Percentiles rank a stretch among this genome's conserved stretches.
Conservation (phyloP, 92 coral and sea anemone genomes). For the Palythoa heliodiscus region DNA sequence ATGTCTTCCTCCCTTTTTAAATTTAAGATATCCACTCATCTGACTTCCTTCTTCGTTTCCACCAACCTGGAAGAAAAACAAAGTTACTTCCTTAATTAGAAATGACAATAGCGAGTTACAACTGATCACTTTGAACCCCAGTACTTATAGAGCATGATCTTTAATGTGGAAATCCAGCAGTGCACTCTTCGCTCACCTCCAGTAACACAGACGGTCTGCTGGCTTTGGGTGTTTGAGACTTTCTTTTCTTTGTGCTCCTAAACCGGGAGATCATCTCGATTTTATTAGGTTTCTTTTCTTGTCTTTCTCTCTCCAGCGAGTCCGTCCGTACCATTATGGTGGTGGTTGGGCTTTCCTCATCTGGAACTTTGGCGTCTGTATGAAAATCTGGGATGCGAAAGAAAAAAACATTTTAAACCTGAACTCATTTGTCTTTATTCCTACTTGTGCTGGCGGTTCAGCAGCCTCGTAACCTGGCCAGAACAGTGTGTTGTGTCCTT, state of each 20-base stretch:
- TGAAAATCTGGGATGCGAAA: slow-evolving; percentile 16
- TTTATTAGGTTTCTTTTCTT: slow-evolving; percentile 75
- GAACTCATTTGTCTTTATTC: too few relatives aligned
- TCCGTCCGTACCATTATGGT: slow-evolving; percentile 16
- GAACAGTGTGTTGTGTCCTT: too few relatives aligned
- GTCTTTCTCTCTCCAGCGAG: slow-evolving; percentile 53
- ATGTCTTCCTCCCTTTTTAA: slow-evolving; percentile 68
- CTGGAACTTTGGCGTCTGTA: slow-evolving; percentile 28
- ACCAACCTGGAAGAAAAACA: slow-evolving; percentile 66
- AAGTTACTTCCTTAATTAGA: neutral
- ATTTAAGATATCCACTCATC: slow-evolving; percentile 89
- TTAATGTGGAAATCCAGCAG: too few relatives aligned
- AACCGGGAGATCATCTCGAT: slow-evolving; percentile 85
- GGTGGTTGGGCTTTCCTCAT: slow-evolving; percentile 3
- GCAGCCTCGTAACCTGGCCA: too few relatives aligned
- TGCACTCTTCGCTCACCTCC: slow-evolving; percentile 50
- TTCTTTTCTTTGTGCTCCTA: slow-evolving; percentile 61
- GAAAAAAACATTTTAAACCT: too few relatives aligned
- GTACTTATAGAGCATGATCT: too few relatives aligned
- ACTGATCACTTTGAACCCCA: too few relatives aligned
- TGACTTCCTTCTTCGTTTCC: slow-evolving; percentile 86
- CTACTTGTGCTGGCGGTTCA: too few relatives aligned
- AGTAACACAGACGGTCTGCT: slow-evolving; percentile 70
- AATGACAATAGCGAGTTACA: too few relatives aligned
- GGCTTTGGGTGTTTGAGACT: slow-evolving; percentile 50